Evolutionary conservation across 2,113 vertebrate genomes (phyloP).

Genomic region (Pangasianodon hypophthalmus): DNA sequence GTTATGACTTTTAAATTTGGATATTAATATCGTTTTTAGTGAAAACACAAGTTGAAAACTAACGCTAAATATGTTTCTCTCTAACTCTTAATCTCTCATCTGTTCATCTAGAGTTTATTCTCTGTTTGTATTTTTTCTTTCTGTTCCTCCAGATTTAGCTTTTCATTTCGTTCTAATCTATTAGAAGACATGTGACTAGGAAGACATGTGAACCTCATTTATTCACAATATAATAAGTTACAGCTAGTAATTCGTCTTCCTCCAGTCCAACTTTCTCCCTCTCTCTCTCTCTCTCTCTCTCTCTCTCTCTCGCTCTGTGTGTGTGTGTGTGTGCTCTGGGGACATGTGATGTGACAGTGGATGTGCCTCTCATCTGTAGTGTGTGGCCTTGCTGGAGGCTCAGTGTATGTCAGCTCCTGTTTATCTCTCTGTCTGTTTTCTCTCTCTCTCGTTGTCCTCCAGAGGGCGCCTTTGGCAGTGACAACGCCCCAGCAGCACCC

Average conservation of each 20-base stretch:
- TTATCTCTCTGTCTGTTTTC: constrained; percentile 72
- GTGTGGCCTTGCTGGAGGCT: constrained; percentile 75
- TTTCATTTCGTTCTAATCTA: neutral
- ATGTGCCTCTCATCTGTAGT: constrained; percentile 69
- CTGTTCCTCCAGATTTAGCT: neutral
- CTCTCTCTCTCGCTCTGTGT: constrained; percentile 29
- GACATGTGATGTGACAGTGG: constrained; percentile 73
- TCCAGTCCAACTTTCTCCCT: constrained; percentile 29
- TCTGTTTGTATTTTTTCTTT: constrained; percentile 8
- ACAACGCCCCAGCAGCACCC: constrained; percentile 72
- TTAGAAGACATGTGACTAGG: neutral
- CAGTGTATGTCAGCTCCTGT: constrained; percentile 75
- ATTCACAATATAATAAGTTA: neutral
- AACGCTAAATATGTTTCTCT: neutral
- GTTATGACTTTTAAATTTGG: neutral
- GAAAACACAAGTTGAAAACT: too few relatives aligned
- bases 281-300: constrained; percentile 51
- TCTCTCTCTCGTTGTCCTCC: constrained; percentile 57
- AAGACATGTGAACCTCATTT: neutral
- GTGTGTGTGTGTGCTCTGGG: constrained; percentile 61
- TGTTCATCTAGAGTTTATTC: constrained; percentile 16
- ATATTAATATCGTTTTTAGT: neutral
- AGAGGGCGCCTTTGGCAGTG: constrained; percentile 74
- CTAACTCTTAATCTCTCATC: neutral
- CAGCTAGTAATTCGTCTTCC: constrained; percentile 13